Conservation (phyloP, 2,888 invertebrate genomes). For the Schizaphis graminum region DNA sequence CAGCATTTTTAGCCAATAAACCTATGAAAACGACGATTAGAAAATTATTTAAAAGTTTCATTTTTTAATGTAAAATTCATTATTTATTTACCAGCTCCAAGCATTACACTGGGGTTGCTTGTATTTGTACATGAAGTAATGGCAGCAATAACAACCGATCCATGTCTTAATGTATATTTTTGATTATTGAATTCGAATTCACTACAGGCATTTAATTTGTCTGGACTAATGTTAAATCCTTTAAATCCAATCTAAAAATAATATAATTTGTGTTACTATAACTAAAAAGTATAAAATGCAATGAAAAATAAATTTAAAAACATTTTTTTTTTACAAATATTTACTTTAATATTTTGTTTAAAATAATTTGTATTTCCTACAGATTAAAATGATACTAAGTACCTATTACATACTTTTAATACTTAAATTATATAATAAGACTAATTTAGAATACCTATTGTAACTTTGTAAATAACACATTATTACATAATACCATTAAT, state of each 20-base stretch:
- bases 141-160: slow-evolving; percentile 94
- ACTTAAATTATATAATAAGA: too few relatives aligned
- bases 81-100: slow-evolving; percentile 85
- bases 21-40: slow-evolving; percentile 72
- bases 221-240: slow-evolving; percentile 84
- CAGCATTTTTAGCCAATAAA: slow-evolving; percentile 92
- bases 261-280: background rate
- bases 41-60: background rate
- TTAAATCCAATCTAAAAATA: slow-evolving; percentile 85
- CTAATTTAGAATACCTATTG: background rate
- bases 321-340: background rate
- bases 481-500: background rate
- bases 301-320: background rate
- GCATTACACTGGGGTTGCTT: slow-evolving; percentile 97
- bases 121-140: slow-evolving; percentile 99
- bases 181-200: slow-evolving; percentile 86
- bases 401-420: background rate
- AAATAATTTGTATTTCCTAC: background rate
- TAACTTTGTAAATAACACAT: background rate
- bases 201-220: slow-evolving; percentile 77
- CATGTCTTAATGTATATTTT: slow-evolving; percentile 85
- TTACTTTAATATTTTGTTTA: too few relatives aligned
- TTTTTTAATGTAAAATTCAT: background rate
- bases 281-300: background rate
- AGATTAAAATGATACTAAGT: background rate